phyloP scores from a whole-genome alignment of 2,888 invertebrate species.

The Brachyptera putata region DNA sequence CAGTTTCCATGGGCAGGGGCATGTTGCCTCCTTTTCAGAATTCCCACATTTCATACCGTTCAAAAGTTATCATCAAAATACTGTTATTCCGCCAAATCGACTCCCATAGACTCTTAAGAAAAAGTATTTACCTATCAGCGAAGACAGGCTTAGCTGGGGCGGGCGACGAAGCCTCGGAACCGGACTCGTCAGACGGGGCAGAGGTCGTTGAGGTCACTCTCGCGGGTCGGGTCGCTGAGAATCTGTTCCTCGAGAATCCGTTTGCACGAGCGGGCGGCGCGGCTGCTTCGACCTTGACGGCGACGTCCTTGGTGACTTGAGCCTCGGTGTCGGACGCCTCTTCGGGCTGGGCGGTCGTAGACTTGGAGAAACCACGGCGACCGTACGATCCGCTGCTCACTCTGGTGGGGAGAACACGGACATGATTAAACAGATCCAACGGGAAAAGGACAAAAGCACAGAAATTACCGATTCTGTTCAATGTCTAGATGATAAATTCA shows the following conservation, averaged over 20 bases:
- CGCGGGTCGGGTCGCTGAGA: slow-evolving; percentile 2
- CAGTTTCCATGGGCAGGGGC: too few relatives aligned
- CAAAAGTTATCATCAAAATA: too few relatives aligned
- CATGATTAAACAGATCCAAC: too few relatives aligned
- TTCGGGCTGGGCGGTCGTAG: neutral
- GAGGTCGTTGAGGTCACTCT: slow-evolving; percentile 7
- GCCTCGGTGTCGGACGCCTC: neutral
- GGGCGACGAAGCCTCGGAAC: slow-evolving; percentile 4
- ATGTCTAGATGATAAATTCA: too few relatives aligned
- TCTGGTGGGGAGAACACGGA: slow-evolving; percentile 3
- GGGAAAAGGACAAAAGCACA: too few relatives aligned
- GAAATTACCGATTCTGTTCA: too few relatives aligned
- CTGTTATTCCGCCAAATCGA: too few relatives aligned
- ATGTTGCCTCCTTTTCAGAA: too few relatives aligned
- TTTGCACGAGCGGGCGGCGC: neutral
- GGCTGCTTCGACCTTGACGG: neutral
- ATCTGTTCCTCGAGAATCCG: slow-evolving; percentile 11
- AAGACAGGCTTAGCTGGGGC: slow-evolving; percentile 21
- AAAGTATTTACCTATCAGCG: slow-evolving; percentile 32
- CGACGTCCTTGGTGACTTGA: slow-evolving; percentile 9
- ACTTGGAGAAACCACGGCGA: slow-evolving; percentile 3
- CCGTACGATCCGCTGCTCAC: slow-evolving; percentile 10
- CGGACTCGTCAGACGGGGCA: slow-evolving; percentile 12
- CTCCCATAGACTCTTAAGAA: too few relatives aligned
- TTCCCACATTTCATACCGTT: too few relatives aligned